These are phyloP conservation scores for Falco punctatus DNA, from an alignment of 2,113 vertebrate species.

Conservation along the genomic window DNA sequence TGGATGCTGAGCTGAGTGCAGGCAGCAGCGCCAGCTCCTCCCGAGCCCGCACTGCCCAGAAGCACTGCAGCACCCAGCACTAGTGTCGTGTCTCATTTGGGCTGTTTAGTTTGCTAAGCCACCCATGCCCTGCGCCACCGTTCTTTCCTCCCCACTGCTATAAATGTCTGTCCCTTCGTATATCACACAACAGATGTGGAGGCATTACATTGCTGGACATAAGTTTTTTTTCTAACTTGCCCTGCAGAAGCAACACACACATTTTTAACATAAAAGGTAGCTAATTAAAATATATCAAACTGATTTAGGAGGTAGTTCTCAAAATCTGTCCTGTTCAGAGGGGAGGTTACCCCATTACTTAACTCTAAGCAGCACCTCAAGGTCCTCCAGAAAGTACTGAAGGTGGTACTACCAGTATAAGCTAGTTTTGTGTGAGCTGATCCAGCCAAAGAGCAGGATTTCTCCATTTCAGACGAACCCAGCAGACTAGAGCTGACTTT, in stretches of 20 bases:
- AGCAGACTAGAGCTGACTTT: background rate
- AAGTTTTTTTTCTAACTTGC: background rate
- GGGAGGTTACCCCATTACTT: background rate
- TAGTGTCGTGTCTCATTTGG: background rate
- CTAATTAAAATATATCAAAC: background rate
- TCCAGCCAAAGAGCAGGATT: background rate
- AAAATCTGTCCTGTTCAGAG: background rate
- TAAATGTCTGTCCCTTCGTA: background rate
- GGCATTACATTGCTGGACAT: background rate
- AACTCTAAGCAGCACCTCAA: background rate
- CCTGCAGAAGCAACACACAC: background rate
- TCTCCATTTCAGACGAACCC: background rate
- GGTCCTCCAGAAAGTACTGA: background rate
- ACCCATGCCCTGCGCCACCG: background rate
- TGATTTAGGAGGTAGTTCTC: background rate
- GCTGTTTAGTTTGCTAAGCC: background rate
- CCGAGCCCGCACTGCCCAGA: rapidly evolving
- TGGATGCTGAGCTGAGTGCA: background rate
- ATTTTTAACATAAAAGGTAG: background rate
- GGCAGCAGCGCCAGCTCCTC: background rate
- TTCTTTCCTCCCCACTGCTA: background rate
- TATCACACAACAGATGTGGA: background rate
- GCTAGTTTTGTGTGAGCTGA: background rate
- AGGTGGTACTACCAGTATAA: background rate
- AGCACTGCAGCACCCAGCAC: background rate